A percentile compares a stretch with the other conserved stretches of the same genome.
These are phyloP conservation scores for Leptopilina myrica DNA, from an alignment of 2,888 invertebrate genomes.

Conservation along the genomic window DNA sequence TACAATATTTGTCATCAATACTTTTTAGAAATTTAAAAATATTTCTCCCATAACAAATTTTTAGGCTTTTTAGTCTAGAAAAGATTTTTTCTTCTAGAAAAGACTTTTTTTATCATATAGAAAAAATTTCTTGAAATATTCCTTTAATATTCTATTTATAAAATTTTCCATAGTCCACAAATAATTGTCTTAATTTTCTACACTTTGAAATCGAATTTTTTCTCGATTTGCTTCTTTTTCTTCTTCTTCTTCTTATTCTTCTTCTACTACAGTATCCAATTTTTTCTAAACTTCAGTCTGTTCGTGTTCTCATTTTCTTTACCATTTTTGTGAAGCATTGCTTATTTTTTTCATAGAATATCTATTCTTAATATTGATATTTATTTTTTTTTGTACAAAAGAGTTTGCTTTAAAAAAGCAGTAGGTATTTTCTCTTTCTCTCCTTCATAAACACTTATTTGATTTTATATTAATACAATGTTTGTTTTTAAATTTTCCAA, in stretches of 20 bases:
- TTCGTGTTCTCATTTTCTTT: constrained; percentile 27
- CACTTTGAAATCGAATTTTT: not conserved
- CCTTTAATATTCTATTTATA: not conserved
- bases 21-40: not conserved
- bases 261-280: constrained; percentile 19
- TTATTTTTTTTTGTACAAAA: not conserved
- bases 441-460: not conserved
- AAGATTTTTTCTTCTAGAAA: too few species aligned
- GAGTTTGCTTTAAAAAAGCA: not conserved
- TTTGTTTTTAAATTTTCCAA: not conserved
- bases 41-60: not conserved
- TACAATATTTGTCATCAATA: too few species aligned
- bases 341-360: constrained; percentile 26
- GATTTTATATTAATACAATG: not conserved
- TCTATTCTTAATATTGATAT: constrained; percentile 3
- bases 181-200: constrained; percentile 42
- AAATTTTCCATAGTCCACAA: constrained; percentile 45
- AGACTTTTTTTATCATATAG: too few species aligned
- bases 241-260: not conserved
- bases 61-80: too few species aligned
- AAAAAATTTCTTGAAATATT: too few species aligned
- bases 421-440: constrained; percentile 1
- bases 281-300: constrained; percentile 37
- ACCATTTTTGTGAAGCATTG: constrained; percentile 24
- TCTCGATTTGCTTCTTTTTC: constrained; percentile 3